Evolutionary conservation across 2,797 vertebrate genomes (phyloP), one percentile per base, ranked within the genome.

Genomic region (Poecilia picta): DNA sequence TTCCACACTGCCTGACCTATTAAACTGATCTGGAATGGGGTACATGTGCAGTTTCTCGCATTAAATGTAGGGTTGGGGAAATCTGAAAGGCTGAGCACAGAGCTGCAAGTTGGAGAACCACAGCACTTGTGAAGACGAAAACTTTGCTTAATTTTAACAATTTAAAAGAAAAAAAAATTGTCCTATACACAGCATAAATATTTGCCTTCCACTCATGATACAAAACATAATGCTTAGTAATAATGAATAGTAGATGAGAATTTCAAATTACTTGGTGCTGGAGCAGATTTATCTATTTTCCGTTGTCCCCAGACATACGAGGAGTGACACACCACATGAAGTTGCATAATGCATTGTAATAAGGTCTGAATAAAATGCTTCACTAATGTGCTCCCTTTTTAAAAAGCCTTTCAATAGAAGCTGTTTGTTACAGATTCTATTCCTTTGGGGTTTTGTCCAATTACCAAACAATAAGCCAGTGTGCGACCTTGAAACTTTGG

Each of bases 401-500:
- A 81, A 74, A 75, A 36, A 72, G 20, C 81, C 28, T 82, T 18
- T 77, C 74, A 31, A 80, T 43, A 72, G 84, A 83, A 73, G 23
- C 43, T 62, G 10, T 84, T 82, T 73, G 72, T 79, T 47, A 46
- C 31, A 80, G 70, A 81, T 88, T 74, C 78, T 79, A 43, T 78
- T 8, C 55, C 55, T 28, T 23, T 74, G 55, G 55, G 59, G 77
- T 77, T 82, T 77, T 77, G 5, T 46, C 78, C 28, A 64, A 43
- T 39, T 16, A 73, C 71, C 39, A 36, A 2, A 23, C 53, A 74
- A 75, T 84, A 76, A 18, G 57, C 25, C 8, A 70, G 45, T 78
- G 45, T 78, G 68, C 7, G 59, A 88, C 87, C 87, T 92, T 93
- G 79, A 89, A 90, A 88, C 81, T 88, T 74, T 77, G 73, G 72